Percentiles rank a stretch among this genome's conserved stretches.
Conservation (phyloP, 2,113 vertebrate genomes). For the human (Homo sapiens) region DNA sequence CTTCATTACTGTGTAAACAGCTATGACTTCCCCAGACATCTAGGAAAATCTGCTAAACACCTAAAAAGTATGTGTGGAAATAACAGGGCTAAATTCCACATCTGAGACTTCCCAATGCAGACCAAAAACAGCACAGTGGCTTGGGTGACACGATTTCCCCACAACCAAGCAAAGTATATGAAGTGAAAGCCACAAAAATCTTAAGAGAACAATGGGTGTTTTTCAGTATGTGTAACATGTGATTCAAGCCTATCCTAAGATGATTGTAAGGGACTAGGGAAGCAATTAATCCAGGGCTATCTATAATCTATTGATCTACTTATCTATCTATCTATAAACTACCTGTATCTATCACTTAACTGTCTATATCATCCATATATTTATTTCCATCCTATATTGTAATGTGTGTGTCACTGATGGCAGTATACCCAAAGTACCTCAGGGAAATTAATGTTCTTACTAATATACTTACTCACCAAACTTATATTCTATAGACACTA, state of each 20-base stretch:
- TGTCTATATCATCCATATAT: not conserved
- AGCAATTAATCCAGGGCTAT: not conserved
- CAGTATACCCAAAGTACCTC: not conserved
- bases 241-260: not conserved
- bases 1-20: not conserved
- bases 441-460: not conserved
- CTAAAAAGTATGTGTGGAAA: not conserved
- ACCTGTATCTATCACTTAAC: not conserved
- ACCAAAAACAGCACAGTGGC: not conserved
- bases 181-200: not conserved
- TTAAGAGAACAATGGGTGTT: not conserved
- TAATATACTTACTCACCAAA: not conserved
- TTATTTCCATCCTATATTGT: not conserved
- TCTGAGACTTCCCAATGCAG: not conserved
- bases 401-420: not conserved
- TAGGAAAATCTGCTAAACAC: not conserved
- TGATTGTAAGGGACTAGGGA: not conserved
- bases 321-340: not conserved
- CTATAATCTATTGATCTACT: not conserved
- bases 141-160: not conserved
- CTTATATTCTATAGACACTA: not conserved
- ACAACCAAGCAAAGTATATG: not conserved
- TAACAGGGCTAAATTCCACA: not conserved
- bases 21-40: not conserved
- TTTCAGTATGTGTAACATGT: not conserved